phyloP scores from a whole-genome alignment of 2,888 invertebrate genomes.

The Agrilus cyanescens region DNA sequence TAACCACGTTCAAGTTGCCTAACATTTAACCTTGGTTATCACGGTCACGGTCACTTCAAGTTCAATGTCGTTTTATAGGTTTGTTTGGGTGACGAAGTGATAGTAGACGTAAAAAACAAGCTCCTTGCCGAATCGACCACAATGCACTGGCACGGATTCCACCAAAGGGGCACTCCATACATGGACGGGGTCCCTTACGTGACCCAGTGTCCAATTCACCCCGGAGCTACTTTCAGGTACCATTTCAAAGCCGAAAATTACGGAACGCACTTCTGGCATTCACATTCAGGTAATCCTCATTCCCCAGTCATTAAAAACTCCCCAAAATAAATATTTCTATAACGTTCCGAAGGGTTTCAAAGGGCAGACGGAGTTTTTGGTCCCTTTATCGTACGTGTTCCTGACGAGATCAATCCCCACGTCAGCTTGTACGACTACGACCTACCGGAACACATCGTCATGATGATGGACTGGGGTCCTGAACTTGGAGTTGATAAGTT shows the following conservation, averaged over 20 bases:
- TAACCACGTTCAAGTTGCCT: background rate
- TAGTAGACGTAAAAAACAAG: conserved; percentile 72
- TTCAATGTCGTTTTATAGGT: conserved; percentile 42
- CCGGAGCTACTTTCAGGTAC: conserved; percentile 65
- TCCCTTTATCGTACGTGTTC: conserved; percentile 59
- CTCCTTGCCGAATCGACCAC: conserved; percentile 70
- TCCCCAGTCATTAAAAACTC: background rate
- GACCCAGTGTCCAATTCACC: conserved; percentile 73
- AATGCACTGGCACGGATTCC: conserved; percentile 88
- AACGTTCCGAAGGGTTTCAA: conserved; percentile 57
- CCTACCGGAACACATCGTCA: conserved; percentile 60
- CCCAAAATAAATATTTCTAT: conserved; percentile 16
- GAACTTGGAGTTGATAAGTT: conserved; percentile 61
- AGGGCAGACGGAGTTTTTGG: conserved; percentile 78
- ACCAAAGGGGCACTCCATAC: conserved; percentile 64
- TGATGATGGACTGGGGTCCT: conserved; percentile 75
- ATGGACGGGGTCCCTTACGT: conserved; percentile 85
- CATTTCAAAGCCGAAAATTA: conserved; percentile 58
- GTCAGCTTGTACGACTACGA: conserved; percentile 66
- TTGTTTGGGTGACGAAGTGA: conserved; percentile 71
- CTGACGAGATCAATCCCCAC: conserved; percentile 52
- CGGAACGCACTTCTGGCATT: conserved; percentile 83
- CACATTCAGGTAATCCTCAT: conserved; percentile 44
- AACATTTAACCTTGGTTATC: background rate
- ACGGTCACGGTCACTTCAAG: background rate